These are phyloP conservation scores for Prenolepis imparis DNA, from an alignment of 2,888 invertebrate species.

Conservation along the genomic window DNA sequence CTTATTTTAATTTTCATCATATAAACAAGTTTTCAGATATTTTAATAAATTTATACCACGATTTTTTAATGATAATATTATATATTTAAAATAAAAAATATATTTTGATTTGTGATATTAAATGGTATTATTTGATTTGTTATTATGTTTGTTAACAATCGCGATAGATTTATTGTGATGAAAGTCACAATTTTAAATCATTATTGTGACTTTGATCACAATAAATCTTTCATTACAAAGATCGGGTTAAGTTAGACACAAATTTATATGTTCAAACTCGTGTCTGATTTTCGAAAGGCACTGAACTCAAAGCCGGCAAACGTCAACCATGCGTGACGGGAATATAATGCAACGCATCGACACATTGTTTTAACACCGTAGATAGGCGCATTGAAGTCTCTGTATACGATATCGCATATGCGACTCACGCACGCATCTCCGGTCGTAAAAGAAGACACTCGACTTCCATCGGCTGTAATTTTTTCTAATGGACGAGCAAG, in stretches of 20 bases:
- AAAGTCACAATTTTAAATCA: too few relatives aligned
- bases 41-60: not conserved
- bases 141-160: not conserved
- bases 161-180: not conserved
- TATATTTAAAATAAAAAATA: not conserved
- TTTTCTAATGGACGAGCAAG: not conserved
- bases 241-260: not conserved
- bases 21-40: not conserved
- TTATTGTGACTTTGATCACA: not conserved
- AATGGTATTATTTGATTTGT: not conserved
- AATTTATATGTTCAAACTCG: slow-evolving; percentile 4
- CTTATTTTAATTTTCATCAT: not conserved
- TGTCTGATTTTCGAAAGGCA: slow-evolving; percentile 56
- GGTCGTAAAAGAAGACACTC: slow-evolving; percentile 71
- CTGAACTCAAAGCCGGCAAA: slow-evolving; percentile 59
- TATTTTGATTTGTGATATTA: not conserved
- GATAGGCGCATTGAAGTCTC: slow-evolving; percentile 62
- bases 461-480: slow-evolving; percentile 61
- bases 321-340: slow-evolving; percentile 68
- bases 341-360: slow-evolving; percentile 56
- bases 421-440: slow-evolving; percentile 70
- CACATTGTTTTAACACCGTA: slow-evolving; percentile 60
- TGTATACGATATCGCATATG: slow-evolving; percentile 54
- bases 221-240: not conserved
- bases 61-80: not conserved